A percentile compares a stretch with the other conserved stretches of the same genome.
Evolutionary conservation across 64 coral and sea anemone species (phyloP).

Genomic region (Pachyseris speciosa): DNA sequence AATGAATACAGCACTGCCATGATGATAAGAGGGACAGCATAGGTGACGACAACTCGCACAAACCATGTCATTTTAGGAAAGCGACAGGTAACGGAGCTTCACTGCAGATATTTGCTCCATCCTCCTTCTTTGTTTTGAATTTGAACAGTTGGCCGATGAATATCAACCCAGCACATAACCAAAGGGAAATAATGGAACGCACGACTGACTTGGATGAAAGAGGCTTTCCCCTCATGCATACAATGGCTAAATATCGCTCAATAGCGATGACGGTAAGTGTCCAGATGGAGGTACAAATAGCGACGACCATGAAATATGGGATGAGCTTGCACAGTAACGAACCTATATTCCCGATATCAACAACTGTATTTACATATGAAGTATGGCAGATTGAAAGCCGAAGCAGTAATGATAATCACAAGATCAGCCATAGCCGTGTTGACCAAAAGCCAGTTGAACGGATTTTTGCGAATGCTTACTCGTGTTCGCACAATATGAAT

Average conservation of each 20-base stretch:
- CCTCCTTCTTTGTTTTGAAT: not conserved
- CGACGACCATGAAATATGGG: not conserved
- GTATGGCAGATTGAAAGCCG: not conserved
- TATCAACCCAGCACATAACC: slow-evolving; percentile 22
- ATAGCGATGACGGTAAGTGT: slow-evolving; percentile 44
- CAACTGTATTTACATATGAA: slow-evolving; percentile 37
- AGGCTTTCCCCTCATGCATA: not conserved
- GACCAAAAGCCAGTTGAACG: slow-evolving; percentile 69
- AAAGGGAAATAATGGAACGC: slow-evolving; percentile 26
- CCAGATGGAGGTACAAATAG: slow-evolving; percentile 43
- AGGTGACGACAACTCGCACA: slow-evolving; percentile 34
- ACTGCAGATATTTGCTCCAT: not conserved
- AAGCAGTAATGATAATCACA: slow-evolving; percentile 5
- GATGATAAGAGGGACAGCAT: slow-evolving; percentile 34
- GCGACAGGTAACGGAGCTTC: too few species aligned
- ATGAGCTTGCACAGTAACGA: slow-evolving; percentile 51
- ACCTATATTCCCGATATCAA: slow-evolving; percentile 50
- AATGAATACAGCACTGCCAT: slow-evolving; percentile 50
- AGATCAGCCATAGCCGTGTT: slow-evolving; percentile 70
- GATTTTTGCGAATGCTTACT: not conserved
- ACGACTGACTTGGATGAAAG: slow-evolving; percentile 14
- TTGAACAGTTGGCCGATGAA: slow-evolving; percentile 38
- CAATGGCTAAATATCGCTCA: slow-evolving; percentile 57
- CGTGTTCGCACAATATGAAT: not conserved
- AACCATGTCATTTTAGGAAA: slow-evolving; percentile 34